Evolutionary conservation across 1,140 invertebrate species (phyloP), one percentile per base, ranked within the genome.

Genomic region (Hylyphantes graminicola): DNA sequence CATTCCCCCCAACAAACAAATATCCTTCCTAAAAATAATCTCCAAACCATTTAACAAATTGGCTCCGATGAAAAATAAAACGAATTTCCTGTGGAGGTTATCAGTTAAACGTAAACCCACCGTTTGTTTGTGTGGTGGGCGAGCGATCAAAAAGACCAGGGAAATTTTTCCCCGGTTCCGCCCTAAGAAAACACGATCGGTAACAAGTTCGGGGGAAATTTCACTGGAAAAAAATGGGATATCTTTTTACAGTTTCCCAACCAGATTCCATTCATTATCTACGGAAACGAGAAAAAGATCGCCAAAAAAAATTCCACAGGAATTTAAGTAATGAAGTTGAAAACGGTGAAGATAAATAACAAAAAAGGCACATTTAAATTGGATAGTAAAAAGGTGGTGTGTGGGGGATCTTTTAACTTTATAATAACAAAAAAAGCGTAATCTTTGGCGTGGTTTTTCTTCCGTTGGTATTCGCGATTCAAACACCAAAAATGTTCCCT

Each of bases 201-300:
- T 53, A 54, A 67, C 55, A 64, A 17, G 35, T 12, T 51, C 19
- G 10, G 11, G 19, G 57, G 53, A 19, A 13, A 6, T 21, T 10
- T 54, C 17, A 21, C 50, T 21, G 67, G 9, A 11, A 21, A 13
- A 48, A 64, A 78, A 57, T 17, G 48, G 61, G 55, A 54, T 63
- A 78, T 64, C 61, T 64, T 78, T 65, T 78, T 78, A 53, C 59
- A 35, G n/a, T 57, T 61, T 53, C 59, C 35, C 35, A 64, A 61
- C 21, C 63, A 65, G 76, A 78, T 78, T 78, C 76, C 65, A 78
- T 78, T 78, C 76, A 78, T 78, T 78, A 78, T 67, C 76, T 4
- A 55, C 19, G 54, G 54, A 61, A 51, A 17, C 9, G 53, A 65
- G 76, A 78, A 65, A 78, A n/a, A 64, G 50, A n/a, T 50, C 9